Evolutionary conservation across 2,797 vertebrate genomes (phyloP).

Genomic region (Artibeus lituratus): DNA sequence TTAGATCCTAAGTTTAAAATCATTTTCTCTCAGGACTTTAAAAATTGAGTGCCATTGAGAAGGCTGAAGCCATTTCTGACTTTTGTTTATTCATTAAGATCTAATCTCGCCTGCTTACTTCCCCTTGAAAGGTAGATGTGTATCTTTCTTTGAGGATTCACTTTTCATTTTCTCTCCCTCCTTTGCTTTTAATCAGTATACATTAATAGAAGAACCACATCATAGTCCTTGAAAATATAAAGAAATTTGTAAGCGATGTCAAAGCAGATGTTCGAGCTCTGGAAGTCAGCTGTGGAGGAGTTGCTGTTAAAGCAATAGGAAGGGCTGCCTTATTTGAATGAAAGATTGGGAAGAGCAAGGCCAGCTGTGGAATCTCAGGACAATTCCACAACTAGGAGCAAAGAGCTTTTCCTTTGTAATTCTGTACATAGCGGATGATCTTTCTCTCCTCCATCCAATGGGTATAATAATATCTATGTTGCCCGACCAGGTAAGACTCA

Average conservation of each 20-base stretch:
- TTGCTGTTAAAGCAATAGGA: neutral
- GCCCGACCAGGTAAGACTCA: neutral
- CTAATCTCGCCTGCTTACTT: neutral
- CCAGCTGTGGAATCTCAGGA: neutral
- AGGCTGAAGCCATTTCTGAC: neutral
- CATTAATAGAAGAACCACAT: neutral
- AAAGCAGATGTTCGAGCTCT: neutral
- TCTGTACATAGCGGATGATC: neutral
- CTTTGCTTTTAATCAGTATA: neutral
- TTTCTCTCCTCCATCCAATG: neutral
- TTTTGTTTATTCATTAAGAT: neutral
- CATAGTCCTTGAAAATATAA: neutral
- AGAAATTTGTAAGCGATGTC: neutral
- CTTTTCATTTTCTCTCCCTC: neutral
- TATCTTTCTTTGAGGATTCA: neutral
- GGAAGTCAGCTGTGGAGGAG: neutral
- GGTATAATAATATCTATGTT: neutral
- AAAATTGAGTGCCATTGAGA: neutral
- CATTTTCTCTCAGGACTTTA: neutral
- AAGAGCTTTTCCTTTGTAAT: neutral
- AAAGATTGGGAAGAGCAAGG: neutral
- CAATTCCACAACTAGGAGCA: neutral
- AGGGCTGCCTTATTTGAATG: neutral
- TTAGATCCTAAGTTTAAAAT: neutral
- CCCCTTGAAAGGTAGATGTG: neutral